A percentile compares a stretch with the other conserved stretches of the same genome.
These are phyloP conservation scores for Caradrina kadenii DNA, from an alignment of 2,888 invertebrate genomes.

Conservation along the genomic window DNA sequence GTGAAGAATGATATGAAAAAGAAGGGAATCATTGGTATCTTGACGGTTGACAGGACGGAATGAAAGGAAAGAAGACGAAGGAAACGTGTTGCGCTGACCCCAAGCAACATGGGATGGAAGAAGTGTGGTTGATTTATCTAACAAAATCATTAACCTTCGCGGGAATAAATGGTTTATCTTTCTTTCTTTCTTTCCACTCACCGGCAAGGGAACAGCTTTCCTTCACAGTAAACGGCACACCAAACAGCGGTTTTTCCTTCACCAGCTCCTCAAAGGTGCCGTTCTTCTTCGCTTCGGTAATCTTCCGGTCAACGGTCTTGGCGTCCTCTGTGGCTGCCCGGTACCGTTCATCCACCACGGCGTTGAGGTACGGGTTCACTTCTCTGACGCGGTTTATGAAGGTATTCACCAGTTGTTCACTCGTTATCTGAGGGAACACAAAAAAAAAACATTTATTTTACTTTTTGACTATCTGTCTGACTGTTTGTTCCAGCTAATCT, in stretches of 20 bases:
- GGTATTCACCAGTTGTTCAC: slow-evolving; percentile 90
- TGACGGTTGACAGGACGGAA: too few relatives aligned
- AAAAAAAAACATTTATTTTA: background rate
- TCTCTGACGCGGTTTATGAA: slow-evolving; percentile 92
- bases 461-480: too few relatives aligned
- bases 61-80: too few relatives aligned
- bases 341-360: slow-evolving; percentile 92
- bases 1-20: too few relatives aligned
- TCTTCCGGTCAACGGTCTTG: slow-evolving; percentile 86
- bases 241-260: slow-evolving; percentile 92
- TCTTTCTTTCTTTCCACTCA: too few relatives aligned
- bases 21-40: too few relatives aligned
- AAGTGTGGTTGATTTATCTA: too few relatives aligned
- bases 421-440: slow-evolving; percentile 86
- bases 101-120: too few relatives aligned
- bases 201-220: slow-evolving; percentile 94
- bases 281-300: slow-evolving; percentile 70
- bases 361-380: slow-evolving; percentile 93
- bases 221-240: slow-evolving; percentile 95
- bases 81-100: too few relatives aligned
- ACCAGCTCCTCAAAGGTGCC: slow-evolving; percentile 82
- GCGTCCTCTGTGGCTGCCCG: slow-evolving; percentile 92
- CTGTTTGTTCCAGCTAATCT: too few relatives aligned
- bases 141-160: background rate
- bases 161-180: too few relatives aligned